Evolutionary conservation across 2,113 vertebrate species (phyloP).

Genomic region (Otis tarda): DNA sequence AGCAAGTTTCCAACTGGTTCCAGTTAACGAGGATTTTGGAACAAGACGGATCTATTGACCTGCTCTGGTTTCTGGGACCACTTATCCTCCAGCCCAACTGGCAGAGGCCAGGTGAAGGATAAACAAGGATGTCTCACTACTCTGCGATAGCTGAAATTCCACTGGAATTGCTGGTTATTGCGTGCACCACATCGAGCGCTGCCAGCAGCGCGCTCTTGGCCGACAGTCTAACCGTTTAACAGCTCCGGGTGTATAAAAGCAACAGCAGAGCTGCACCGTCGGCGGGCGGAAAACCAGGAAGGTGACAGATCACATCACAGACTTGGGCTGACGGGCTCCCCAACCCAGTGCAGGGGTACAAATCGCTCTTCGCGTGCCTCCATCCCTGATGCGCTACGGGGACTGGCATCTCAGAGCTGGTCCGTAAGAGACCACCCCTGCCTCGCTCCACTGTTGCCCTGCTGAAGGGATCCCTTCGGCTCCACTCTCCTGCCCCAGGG

Average conservation of each 20-base stretch:
- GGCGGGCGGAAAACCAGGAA: background rate
- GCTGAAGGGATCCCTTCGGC: background rate
- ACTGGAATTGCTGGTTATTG: background rate
- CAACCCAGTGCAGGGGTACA: background rate
- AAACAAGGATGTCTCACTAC: conserved; percentile 3
- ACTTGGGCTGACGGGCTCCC: background rate
- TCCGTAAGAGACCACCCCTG: background rate
- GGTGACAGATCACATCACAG: background rate
- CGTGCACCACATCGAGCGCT: background rate
- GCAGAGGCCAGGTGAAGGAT: conserved; percentile 50
- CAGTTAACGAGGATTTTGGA: conserved; percentile 47
- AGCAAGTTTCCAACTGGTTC: conserved; percentile 43
- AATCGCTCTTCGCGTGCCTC: accelerated
- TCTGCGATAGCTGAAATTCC: background rate
- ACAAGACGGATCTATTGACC: background rate
- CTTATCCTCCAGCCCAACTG: conserved; percentile 37
- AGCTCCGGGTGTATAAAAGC: background rate
- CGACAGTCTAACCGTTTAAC: background rate
- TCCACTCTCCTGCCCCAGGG: background rate
- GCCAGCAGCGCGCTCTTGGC: background rate
- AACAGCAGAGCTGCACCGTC: background rate
- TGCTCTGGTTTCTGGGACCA: conserved; percentile 46
- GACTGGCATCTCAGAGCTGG: background rate
- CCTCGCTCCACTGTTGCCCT: accelerated
- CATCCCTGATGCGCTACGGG: background rate